Evolutionary conservation across 2,113 vertebrate species (phyloP), one percentile per base, ranked within the genome.

Genomic region (Anseranas semipalmata): DNA sequence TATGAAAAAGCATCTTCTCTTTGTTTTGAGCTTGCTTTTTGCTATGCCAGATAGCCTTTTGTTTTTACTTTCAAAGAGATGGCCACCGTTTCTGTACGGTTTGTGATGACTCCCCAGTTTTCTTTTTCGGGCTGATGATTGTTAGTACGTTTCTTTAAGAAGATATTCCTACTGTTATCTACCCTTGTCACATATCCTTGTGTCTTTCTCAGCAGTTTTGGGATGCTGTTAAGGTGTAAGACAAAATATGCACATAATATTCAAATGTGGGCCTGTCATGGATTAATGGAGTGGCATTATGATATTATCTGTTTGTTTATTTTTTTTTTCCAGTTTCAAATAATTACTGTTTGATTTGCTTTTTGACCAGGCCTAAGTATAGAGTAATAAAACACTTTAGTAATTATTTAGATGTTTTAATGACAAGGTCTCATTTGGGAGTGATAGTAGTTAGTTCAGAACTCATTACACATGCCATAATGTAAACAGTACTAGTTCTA

Each of bases 401-500:
- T 89, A 89, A 27, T 72, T 91, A 85, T 75, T 60, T 68, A 52
- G 87, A 59, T 68, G 4, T 72, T 72, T 90, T 60, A 94, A 90
- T 91, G 85, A 76, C 70, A 90, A 48, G 37, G n/a, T 92, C 78
- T 93, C 35, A 76, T 76, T 90, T 8, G 1, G 85, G 66, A 46
- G 1, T 24, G 75, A 58, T 92, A 85, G 52, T 72, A 67, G n/a
- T 60, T 84, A 63, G 45, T 80, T 90, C 63, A 92, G 90, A 92
- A 85, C 67, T 95, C 88, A 70, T 94, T 90, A 90, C 33, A n/a
- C 30, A 90, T 60, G 18, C 74, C 1, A 0, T 93, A 94, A 76
- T 68, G 48, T 92, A 97, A 97, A 96, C 90, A 90, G 14, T 76
- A 18, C 39, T 80, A 39, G 71, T 85, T 92, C 74, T 95, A 97